Base-by-base conservation (phyloP, 1,140 invertebrate genomes). In the Drosophila baimaii region DNA sequence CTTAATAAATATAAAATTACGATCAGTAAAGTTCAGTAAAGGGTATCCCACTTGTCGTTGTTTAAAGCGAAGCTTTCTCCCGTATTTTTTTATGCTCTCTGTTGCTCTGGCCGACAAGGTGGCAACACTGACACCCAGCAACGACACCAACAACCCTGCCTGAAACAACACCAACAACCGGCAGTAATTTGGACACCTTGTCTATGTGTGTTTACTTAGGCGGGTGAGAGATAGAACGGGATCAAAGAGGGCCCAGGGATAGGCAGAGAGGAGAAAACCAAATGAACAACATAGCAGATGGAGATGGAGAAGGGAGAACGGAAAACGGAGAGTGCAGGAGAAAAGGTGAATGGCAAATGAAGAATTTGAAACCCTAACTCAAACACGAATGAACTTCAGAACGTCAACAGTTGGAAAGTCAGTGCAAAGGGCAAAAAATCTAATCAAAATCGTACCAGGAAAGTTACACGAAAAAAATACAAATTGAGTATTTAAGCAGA, bases 131-230 rank as follows among this genome's bases (percentile, higher is more conserved):
- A 83, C 84, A 88, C 83, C 63, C 65, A 31, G 49, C 59, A 44
- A 52, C 62, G 43, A 64, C 63, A 78, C 59, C 62, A 73, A 59
- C 58, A 79, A 85, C 78, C 64, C 81, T 23, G 62, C 57, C 37
- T 55, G 17, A 21, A 37, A 41, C 66, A 39, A 27, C 71, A 46
- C 46, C 61, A 81, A 52, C 68, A 59, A 81, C 70, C 82, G 72
- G 79, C 83, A 88, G 83, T 88, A 88, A 88, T 88, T 88, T 88
- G 83, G 83, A 55, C 83, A 83, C 79, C 76, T 88, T 89, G 77
- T 66, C 46, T 58, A 43, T 57, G 72, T 73, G 55, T 80, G 74
- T 69, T 55, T 88, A 84, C 72, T 89, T 77, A 71, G 66, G 33
- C 39, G 13, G 17, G 64, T 17, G 33, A 31, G 33, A n/a, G 41